Evolutionary conservation across 2,888 invertebrate genomes (phyloP), one percentile per base, ranked within the genome.

Genomic region (Caenorhabditis plicata): DNA sequence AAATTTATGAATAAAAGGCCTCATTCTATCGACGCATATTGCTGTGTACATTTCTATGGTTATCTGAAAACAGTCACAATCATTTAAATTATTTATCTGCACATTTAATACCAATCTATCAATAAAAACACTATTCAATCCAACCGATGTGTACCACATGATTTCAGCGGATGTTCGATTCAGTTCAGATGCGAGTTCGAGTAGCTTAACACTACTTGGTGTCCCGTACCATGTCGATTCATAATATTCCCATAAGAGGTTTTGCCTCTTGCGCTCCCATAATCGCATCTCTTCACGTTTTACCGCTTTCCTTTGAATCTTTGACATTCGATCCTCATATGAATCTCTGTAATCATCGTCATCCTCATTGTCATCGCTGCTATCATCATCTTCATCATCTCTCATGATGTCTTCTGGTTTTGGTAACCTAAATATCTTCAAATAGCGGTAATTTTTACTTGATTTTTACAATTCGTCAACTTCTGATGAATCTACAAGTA

Each of bases 91-190:
- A 27, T 27, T 27, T 13, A 7, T 3, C 8, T 23, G n/a, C 8
- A 39, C 7, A 23, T 23, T 25, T 31, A 53, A 31, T 25, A 64
- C 68, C 35, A 68, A 43, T 20, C 69, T 46, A 29, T 78, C 75
- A 17, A 52, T 62, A 25, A 54, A 60, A 32, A 71, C 64, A 45
- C 71, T 74, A 33, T 67, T 71, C 27, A 78, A 48, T 2, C 75
- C 78, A 19, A 78, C 71, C 0, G 73, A 63, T 0, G 78, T 71
- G 22, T 65, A 65, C 78, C 78, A 78, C 51, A 74, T 58, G 19
- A 63, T 44, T 35, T 73, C 75, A 8, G 76, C 69, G 7, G 62
- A 63, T 4, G 67, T 51, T 52, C 71, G 52, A 27, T 73, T 68
- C 45, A 77, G 45, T 17, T 62, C 60, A 13, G 73, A 64, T 4